Evolutionary conservation across 2,113 vertebrate species (phyloP), one percentile per base, ranked within the genome.

Genomic region (Oenanthe oenanthe): DNA sequence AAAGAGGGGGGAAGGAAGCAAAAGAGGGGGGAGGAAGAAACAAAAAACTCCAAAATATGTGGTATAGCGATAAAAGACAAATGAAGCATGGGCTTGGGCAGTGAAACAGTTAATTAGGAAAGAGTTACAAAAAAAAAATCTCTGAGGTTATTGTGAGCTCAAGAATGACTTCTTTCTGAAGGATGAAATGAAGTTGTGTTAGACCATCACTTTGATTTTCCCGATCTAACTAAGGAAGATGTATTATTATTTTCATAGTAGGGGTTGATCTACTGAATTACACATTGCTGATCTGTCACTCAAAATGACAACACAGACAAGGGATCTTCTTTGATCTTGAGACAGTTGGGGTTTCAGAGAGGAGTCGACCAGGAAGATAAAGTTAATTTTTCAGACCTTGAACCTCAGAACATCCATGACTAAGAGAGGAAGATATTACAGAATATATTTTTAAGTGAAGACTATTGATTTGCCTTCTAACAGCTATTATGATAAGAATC

Each of bases 201-300:
- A 97, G 96, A 93, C 67, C 73, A 95, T 85, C 83, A 93, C 97
- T 98, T 98, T 98, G 97, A 98, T 98, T 98, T 95, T 76, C 96
- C 97, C 85, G 84, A 92, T 96, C 88, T 91, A 93, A 96, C 95
- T 92, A 93, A 97, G 85, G 93, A 96, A 96, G 93, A 96, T 90
- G 63, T 95, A 95, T 97, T 96, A 97, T 98, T 97, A 97, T 97
- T 98, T 97, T 97, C 95, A 76, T 95, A 71, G 93, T 84, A 77
- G 88, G 68, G 94, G 93, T 89, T 95, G 94, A 96, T 97, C 95
- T 94, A 65, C 75, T 79, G 93, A 93, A 94, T 93, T 97, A 81
- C 92, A 93, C 85, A 77, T 83, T 92, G 92, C 88, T 88, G 88
- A 51, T 91, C 97, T 98, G 97, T 97, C 98, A 97, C 88, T 98